Percentiles rank a stretch among this genome's conserved stretches.
phyloP scores from a whole-genome alignment of 2,888 invertebrate genomes.

The Malthinus flaveolus region DNA sequence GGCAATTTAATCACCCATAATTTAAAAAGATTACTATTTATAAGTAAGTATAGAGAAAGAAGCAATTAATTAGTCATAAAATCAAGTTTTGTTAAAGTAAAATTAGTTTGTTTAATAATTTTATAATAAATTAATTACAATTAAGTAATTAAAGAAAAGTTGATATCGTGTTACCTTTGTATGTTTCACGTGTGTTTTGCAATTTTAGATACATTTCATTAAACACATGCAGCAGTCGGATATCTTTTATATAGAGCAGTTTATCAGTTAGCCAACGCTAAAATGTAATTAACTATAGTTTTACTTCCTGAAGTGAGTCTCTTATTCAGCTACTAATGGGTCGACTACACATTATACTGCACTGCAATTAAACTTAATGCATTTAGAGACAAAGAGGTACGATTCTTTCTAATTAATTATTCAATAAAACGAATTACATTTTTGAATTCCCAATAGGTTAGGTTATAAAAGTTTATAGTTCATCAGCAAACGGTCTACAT shows the following conservation, averaged over 20 bases:
- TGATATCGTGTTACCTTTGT: constrained; percentile 1
- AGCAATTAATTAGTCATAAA: no score
- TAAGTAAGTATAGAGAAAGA: no score
- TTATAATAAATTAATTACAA: not conserved
- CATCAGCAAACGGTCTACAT: constrained; percentile 40
- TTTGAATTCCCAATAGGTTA: constrained; percentile 31
- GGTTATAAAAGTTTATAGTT: constrained; percentile 35
- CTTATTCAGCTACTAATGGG: constrained; percentile 41
- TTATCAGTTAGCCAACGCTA: constrained; percentile 31
- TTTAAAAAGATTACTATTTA: no score
- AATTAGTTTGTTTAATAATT: not conserved
- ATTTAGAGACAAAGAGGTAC: constrained; percentile 37
- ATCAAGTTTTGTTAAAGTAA: not conserved
- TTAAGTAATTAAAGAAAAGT: constrained; percentile 3
- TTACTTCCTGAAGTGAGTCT: constrained; percentile 31
- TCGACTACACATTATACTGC: constrained; percentile 42
- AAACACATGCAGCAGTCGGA: constrained; percentile 21
- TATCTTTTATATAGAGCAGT: constrained; percentile 25
- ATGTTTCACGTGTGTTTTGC: constrained; percentile 11
- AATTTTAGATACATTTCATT: constrained; percentile 24
- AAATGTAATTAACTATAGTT: constrained; percentile 33
- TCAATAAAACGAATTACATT: constrained; percentile 43
- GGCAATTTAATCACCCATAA: no score
- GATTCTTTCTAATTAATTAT: constrained; percentile 41
- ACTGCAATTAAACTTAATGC: constrained; percentile 43